phyloP scores from a whole-genome alignment of 2,797 vertebrate genomes.

The Limosa lapponica region DNA sequence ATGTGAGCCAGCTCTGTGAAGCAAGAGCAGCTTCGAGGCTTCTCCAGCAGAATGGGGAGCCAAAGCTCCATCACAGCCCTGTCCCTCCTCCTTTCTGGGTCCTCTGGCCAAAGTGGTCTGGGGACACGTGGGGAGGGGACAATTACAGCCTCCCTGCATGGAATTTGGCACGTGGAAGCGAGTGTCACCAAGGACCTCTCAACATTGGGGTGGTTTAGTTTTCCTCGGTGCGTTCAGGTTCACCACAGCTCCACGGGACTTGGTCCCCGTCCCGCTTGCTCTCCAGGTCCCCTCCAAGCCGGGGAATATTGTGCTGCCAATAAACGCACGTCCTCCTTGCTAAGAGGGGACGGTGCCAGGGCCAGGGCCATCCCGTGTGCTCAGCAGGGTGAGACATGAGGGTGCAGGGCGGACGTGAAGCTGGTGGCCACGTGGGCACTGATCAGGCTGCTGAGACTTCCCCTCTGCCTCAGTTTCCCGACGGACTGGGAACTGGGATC shows the following conservation, averaged over 20 bases:
- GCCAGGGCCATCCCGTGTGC: fast-evolving
- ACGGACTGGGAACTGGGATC: background rate
- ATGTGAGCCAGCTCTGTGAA: background rate
- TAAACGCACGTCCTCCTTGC: background rate
- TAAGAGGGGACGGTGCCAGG: fast-evolving
- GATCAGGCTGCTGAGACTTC: no score
- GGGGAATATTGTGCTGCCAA: no score
- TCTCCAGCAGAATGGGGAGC: fast-evolving
- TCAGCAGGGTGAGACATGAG: fast-evolving
- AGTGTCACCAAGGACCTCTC: background rate
- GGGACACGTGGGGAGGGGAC: fast-evolving
- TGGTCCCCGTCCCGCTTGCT: background rate
- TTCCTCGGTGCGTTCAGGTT: background rate
- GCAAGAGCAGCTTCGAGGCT: background rate
- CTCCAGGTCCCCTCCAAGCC: background rate
- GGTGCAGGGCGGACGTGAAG: fast-evolving
- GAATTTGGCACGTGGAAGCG: background rate
- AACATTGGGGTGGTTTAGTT: fast-evolving
- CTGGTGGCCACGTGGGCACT: background rate
- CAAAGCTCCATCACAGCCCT: background rate
- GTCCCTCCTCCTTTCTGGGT: background rate
- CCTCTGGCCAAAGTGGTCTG: background rate
- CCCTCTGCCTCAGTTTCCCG: background rate
- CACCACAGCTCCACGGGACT: fast-evolving
- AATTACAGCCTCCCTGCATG: background rate